phyloP scores from a whole-genome alignment of 2,113 vertebrate genomes.

The Apteryx mantelli region DNA sequence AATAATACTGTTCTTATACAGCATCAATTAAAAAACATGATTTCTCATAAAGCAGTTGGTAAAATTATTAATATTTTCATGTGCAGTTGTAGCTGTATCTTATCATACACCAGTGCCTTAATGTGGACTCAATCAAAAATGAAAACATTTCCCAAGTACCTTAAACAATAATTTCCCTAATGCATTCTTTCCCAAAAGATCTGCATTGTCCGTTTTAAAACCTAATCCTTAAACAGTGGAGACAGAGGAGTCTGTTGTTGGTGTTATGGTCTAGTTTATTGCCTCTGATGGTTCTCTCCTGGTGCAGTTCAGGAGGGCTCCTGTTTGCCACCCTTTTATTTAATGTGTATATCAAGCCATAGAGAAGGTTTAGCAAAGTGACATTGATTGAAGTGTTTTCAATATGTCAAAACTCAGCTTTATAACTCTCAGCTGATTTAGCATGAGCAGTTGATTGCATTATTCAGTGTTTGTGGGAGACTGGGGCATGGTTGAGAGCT shows the following conservation, averaged over 20 bases:
- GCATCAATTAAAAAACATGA: background rate
- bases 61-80: background rate
- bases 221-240: background rate
- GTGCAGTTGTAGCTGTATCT: background rate
- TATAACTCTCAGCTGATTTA: constrained; percentile 58
- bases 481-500: constrained; percentile 49
- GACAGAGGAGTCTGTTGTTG: background rate
- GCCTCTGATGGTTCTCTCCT: background rate
- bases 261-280: background rate
- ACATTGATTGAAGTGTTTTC: constrained; percentile 69
- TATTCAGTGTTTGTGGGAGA: constrained; percentile 58
- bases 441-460: constrained; percentile 56
- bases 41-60: background rate
- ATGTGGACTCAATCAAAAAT: background rate
- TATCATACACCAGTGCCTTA: background rate
- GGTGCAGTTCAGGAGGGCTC: constrained; percentile 11
- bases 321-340: constrained; percentile 40
- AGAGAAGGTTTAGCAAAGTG: constrained; percentile 45
- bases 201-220: background rate
- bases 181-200: background rate
- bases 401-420: constrained; percentile 43
- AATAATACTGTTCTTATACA: background rate
- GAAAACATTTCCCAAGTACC: background rate
- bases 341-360: constrained; percentile 23
- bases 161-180: background rate